Conservation (phyloP, 2,113 vertebrate species). For the Pluvialis apricaria region DNA sequence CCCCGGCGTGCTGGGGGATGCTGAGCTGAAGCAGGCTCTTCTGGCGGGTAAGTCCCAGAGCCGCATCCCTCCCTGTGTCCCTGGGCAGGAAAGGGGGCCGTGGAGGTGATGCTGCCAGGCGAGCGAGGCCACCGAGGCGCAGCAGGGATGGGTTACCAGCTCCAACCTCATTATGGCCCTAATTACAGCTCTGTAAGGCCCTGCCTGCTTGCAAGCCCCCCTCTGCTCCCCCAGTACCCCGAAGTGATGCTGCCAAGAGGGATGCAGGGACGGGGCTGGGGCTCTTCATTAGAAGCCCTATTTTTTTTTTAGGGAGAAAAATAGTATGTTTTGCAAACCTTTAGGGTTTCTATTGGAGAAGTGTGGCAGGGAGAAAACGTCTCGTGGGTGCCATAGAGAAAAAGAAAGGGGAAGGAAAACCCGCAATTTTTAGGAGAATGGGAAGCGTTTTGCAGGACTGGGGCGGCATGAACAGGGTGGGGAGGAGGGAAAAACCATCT, state of each 20-base stretch:
- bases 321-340: background rate
- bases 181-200: background rate
- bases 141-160: background rate
- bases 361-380: background rate
- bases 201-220: background rate
- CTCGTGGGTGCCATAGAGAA: rapidly evolving
- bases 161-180: background rate
- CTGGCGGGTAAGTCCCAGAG: constrained; percentile 62
- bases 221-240: rapidly evolving
- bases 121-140: background rate
- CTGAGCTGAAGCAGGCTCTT: constrained; percentile 70
- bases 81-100: background rate
- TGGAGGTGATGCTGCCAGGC: background rate
- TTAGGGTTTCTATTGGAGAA: background rate
- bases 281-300: background rate
- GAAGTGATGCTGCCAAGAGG: background rate
- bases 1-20: background rate
- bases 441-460: background rate
- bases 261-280: background rate
- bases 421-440: background rate
- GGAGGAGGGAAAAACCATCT: background rate
- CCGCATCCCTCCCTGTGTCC: rapidly evolving
- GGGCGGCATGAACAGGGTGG: background rate
- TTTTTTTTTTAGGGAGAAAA: background rate
- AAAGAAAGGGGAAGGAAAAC: background rate